Conservation (phyloP, 1,140 invertebrate genomes). For the Drosophila takahashii region DNA sequence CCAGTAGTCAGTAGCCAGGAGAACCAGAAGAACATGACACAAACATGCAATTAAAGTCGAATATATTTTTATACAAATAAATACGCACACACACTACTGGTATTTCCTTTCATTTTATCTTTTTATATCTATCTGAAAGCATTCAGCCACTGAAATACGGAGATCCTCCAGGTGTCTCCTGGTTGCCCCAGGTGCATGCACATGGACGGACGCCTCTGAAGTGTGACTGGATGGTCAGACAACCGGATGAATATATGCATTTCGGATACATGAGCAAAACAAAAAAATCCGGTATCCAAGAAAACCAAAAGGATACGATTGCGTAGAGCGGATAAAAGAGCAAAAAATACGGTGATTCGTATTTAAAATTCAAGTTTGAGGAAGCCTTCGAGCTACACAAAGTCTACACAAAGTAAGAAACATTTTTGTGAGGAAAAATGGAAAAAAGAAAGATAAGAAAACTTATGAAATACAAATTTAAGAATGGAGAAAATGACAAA, state of each 20-base stretch:
- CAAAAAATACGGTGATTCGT: too few relatives aligned
- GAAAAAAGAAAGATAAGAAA: background rate
- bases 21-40: slow-evolving; percentile 28
- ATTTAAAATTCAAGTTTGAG: background rate
- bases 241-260: background rate
- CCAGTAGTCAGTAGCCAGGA: background rate
- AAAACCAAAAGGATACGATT: background rate
- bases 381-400: background rate
- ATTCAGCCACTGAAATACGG: background rate
- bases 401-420: background rate
- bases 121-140: slow-evolving; percentile 9
- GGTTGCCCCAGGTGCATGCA: background rate
- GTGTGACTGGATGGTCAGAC: slow-evolving; percentile 5
- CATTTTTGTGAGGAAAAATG: background rate
- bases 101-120: background rate
- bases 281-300: background rate
- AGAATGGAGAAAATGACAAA: too few relatives aligned
- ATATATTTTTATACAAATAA: slow-evolving; percentile 31
- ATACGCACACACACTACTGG: slow-evolving; percentile 3
- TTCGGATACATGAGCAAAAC: background rate
- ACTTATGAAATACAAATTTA: background rate
- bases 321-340: background rate
- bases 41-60: slow-evolving; percentile 67
- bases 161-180: slow-evolving; percentile 4
- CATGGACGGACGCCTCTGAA: slow-evolving; percentile 19